Base-by-base conservation (phyloP, 2,113 vertebrate species). In the Amazona vittata region DNA sequence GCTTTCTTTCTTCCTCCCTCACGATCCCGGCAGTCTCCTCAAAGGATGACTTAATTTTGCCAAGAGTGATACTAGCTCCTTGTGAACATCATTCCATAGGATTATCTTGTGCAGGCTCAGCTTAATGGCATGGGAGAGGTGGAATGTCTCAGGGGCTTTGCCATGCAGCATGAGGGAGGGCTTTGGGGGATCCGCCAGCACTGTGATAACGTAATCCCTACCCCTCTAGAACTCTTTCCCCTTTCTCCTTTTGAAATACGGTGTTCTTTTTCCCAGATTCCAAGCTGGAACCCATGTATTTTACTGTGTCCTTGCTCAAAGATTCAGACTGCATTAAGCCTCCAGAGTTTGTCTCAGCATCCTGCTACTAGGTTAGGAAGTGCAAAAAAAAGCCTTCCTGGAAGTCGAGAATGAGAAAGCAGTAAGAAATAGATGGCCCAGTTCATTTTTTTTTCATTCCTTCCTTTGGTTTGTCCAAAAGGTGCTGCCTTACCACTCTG, bases 121-220 rank as follows among this genome's bases (percentile, higher is more conserved):
- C 28, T 55, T 13, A 28, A 3, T 5, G 21, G 6, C 2, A 6
- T 8, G 24, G 25, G 7, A 53, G 11, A 50, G 5, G 22, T 77
- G 55, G 15, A 39, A 60, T 49, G 63, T 29, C 64, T 33, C 17
- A 19, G 49, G 19, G 44, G 4, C 9, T 92, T 53, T 76, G 75
- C 5, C 39, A 17, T 11, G 15, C 31, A 46, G 22, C 15, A 11
- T 15, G 39, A 68, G 16, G 10, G 24, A 84, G 6, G 14, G 8
- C 55, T 67, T 0, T 11, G 41, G 20, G 12, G 79, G 0, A n/a
- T 20, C 3, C 6, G 24, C 9, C 26, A 43, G 19, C 5, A 43
- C 12, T 18, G 62, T 15, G 26, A 50, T 4, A 87, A 46, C 17
- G 14, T 47, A 15, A 11, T 1, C 10, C 5, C 4, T 60, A 37